Base-by-base conservation (phyloP, 2,113 vertebrate genomes). In the Sardina pilchardus region DNA sequence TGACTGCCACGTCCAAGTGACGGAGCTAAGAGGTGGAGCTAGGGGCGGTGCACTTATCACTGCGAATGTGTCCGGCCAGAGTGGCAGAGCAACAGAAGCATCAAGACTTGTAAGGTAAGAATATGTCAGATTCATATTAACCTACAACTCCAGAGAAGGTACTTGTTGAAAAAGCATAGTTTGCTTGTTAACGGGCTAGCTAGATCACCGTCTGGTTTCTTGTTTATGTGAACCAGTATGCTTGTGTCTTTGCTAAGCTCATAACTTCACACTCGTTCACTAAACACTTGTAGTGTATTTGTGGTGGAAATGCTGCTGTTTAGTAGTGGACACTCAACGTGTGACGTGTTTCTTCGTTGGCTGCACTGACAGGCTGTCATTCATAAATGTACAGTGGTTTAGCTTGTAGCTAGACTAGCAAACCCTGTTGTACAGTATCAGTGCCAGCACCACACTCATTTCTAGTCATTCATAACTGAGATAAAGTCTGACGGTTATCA, bases 1-100 rank as follows among this genome's bases (percentile, higher is more conserved):
- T 50, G 21, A 21, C 21, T 85, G 90, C 90, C 90, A 91, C 89
- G 90, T 91, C 89, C 87, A 87, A 59, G 26, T 90, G 89, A 90
- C 88, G 88, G 90, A 83, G 80, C 3, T 80, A 39, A 78, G 85
- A 87, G 85, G 91, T 86, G 81, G 53, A 36, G 19, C 16, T 42
- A n/a, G 81, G n/a, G 59, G 83, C 39, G 87, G 86, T 81, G 75
- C 59, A 63, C 82, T 1, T 42, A 53, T 81, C 42, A 10, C n/a
- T 71, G 36, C 6, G 56, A 84, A 87, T 87, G 83, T 67, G 39
- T 56, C 83, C 43, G 19, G 71, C 71, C 71, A 78, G 30, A 78
- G 71, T 78, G 71, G 71, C 71, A 78, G 30, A 78, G 71, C 36
- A 78, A 78, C 71, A 36, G 71, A 67, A 7, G 10, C 30, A 78